Evolutionary conservation across 2,113 vertebrate genomes (phyloP), one percentile per base, ranked within the genome.

Genomic region (Thalassoma bifasciatum): DNA sequence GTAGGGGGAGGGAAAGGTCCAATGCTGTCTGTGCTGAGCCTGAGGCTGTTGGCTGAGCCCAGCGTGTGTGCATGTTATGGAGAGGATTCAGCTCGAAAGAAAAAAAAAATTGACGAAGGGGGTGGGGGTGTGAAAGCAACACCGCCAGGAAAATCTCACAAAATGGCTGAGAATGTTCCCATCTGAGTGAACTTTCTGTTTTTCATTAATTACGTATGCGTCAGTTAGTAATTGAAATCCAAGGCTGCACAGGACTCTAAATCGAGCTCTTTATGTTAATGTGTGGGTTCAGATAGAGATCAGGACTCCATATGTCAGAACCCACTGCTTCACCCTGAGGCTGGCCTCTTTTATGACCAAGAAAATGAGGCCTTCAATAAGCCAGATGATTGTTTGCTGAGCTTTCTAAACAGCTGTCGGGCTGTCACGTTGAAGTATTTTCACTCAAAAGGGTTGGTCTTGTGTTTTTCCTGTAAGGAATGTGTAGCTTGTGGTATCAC

Each of bases 121-220:
- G 77, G 79, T 26, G 66, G 77, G 79, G 53, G 70, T 60, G 75
- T 56, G 59, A 86, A 79, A 22, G 54, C 36, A 72, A 19, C 63
- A 56, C 58, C 38, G 79, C 85, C 80, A 90, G 86, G 86, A 89
- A 92, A 87, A 89, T 88, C 69, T 86, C 69, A 83, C 79, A 77
- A 86, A 82, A 84, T 75, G 68, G 47, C 73, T 50, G 81, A 83
- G 81, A 73, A 81, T 61, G 71, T 83, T 81, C 70, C 72, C 67
- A 50, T 59, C 81, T 70, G 49, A 69, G 38, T 62, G 77, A 86
- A 47, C 46, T 62, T 38, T 64, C 44, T 67, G 66, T 47, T 58
- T 83, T 75, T 83, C 37, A 82, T 81, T 74, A 82, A 58, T 83
- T n/a, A 23, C 69, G 74, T 53, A 84, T 21, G 65, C 22, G 34